phyloP scores from a whole-genome alignment of 2,888 invertebrate species.

The Heliconius hortense region DNA sequence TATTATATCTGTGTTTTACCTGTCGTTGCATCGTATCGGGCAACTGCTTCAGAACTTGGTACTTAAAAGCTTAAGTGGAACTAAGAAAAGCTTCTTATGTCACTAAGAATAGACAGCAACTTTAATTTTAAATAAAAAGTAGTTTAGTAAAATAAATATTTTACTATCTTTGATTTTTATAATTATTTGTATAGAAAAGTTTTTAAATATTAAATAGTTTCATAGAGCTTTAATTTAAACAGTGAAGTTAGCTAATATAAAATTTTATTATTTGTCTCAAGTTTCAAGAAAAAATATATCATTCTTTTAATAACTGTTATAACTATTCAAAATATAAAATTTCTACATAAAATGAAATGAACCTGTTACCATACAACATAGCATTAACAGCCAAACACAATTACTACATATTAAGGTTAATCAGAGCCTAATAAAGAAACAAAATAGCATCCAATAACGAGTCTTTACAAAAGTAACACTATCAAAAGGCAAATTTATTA shows the following conservation, averaged over 20 bases:
- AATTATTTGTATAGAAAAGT: background rate
- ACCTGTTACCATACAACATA: background rate
- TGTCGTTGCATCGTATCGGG: slow-evolving; percentile 48
- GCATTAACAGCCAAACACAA: background rate
- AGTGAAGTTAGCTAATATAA: too few species aligned
- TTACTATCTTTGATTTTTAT: background rate
- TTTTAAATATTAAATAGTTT: too few species aligned
- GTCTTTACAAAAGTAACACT: slow-evolving; percentile 17
- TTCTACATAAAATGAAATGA: background rate
- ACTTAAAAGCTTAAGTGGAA: slow-evolving; percentile 32
- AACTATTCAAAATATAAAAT: too few species aligned
- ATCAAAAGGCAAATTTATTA: slow-evolving; percentile 11
- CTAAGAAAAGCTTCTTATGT: slow-evolving; percentile 37
- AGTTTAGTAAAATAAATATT: background rate
- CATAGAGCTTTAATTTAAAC: too few species aligned
- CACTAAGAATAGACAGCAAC: background rate
- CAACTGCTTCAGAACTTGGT: slow-evolving; percentile 46
- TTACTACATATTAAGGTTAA: slow-evolving; percentile 2
- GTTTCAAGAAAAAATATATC: too few species aligned
- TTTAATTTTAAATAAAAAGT: background rate
- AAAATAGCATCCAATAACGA: background rate
- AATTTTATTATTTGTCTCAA: too few species aligned
- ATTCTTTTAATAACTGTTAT: too few species aligned
- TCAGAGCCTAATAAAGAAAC: slow-evolving; percentile 10
- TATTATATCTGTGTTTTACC: slow-evolving; percentile 51